A percentile compares a stretch with the other conserved stretches of the same genome.
Conservation (phyloP, 2,113 vertebrate species). For the Colius striatus region DNA sequence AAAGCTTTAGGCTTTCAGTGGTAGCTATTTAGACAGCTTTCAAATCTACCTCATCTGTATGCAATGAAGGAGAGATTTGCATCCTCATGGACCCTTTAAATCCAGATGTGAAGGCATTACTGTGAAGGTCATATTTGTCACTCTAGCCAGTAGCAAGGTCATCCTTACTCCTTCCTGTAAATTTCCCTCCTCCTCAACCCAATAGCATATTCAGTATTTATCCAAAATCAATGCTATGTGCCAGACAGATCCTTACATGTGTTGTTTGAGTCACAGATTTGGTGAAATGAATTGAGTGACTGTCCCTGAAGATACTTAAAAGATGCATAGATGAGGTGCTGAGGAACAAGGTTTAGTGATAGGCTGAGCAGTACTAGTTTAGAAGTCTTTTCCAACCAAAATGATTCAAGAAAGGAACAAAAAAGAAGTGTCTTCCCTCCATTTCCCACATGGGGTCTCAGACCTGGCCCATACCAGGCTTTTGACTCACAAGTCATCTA, state of each 20-base stretch:
- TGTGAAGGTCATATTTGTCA: no score
- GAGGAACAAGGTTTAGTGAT: no score
- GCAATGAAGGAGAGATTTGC: not conserved
- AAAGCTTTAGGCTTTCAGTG: not conserved
- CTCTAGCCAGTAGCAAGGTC: not conserved
- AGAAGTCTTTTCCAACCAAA: no score
- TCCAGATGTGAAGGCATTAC: fast-evolving
- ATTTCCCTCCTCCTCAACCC: not conserved
- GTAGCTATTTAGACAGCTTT: not conserved
- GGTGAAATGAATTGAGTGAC: no score
- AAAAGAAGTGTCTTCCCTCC: not conserved
- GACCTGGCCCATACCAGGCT: fast-evolving
- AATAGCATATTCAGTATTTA: not conserved
- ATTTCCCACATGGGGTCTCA: not conserved
- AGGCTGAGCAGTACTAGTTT: no score
- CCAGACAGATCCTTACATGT: not conserved
- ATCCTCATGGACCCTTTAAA: not conserved
- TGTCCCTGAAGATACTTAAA: no score
- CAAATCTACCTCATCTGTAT: not conserved
- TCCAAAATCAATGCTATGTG: not conserved
- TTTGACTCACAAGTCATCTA: not conserved
- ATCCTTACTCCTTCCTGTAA: not conserved
- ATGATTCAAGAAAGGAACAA: no score
- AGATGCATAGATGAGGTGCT: no score
- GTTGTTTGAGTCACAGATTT: not conserved